Evolutionary conservation across 1,140 invertebrate genomes (phyloP).

Genomic region (Achatina immaculata): DNA sequence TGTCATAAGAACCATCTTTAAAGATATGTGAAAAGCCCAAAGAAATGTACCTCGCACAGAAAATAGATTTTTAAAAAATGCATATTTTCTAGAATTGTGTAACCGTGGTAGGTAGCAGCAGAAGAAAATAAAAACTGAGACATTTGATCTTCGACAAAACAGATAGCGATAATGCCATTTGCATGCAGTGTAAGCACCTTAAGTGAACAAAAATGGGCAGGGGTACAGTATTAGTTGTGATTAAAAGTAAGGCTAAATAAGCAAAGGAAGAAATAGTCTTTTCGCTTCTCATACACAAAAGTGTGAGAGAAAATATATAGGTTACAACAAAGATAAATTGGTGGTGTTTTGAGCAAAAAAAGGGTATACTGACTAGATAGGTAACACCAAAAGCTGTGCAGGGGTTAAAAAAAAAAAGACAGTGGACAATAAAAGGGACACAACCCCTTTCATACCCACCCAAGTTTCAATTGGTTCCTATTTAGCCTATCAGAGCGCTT

Average conservation of each 20-base stretch:
- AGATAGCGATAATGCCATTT: neutral
- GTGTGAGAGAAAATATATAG: constrained; percentile 26
- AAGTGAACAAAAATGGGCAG: constrained; percentile 12
- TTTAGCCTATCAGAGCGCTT: neutral
- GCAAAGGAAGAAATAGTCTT: neutral
- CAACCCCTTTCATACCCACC: constrained; percentile 23
- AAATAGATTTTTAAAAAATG: too few relatives aligned
- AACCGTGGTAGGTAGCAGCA: too few relatives aligned
- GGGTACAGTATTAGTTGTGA: constrained; percentile 12
- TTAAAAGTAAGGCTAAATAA: neutral
- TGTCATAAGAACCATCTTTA: too few relatives aligned
- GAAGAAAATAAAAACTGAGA: too few relatives aligned
- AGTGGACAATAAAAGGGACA: constrained; percentile 29
- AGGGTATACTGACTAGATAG: constrained; percentile 30
- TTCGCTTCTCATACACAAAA: constrained; percentile 21
- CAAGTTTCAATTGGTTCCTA: neutral
- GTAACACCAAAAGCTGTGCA: constrained; percentile 36
- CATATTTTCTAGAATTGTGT: too few relatives aligned
- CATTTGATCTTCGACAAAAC: too few relatives aligned
- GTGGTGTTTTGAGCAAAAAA: constrained; percentile 25
- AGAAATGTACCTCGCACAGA: too few relatives aligned
- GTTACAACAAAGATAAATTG: constrained; percentile 30
- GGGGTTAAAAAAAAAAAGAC: neutral
- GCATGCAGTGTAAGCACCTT: constrained; percentile 23
- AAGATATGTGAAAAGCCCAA: too few relatives aligned